Evolutionary conservation across 2,888 invertebrate species (phyloP).

Genomic region (Cristatella mucedo): DNA sequence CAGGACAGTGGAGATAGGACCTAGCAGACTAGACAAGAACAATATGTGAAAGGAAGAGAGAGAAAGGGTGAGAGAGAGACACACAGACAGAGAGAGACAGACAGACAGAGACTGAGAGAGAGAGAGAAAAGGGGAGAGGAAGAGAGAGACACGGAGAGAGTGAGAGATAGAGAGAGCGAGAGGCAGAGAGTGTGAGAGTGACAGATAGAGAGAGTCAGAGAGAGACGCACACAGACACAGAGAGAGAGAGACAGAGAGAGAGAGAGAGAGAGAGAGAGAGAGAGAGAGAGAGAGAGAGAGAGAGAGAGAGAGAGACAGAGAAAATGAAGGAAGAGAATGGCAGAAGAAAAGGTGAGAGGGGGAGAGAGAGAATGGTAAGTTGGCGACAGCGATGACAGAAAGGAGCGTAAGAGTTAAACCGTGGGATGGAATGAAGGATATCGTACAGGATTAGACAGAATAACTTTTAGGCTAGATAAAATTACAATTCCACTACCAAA

Average conservation of each 20-base stretch:
- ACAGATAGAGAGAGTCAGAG: constrained; percentile 11
- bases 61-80: constrained; percentile 11
- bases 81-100: constrained; percentile 9
- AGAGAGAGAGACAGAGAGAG: constrained; percentile 11
- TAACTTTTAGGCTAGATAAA: constrained; percentile 1
- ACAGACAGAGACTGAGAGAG: constrained; percentile 11
- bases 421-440: neutral
- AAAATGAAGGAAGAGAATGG: neutral
- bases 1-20: no score
- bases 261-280: constrained; percentile 12
- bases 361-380: neutral
- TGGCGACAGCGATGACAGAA: neutral
- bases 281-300: constrained; percentile 12
- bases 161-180: constrained; percentile 1
- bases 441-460: neutral
- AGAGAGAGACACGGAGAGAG: constrained; percentile 10
- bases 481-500: no score
- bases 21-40: no score
- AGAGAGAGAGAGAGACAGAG: constrained; percentile 10
- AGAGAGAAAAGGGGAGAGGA: constrained; percentile 10
- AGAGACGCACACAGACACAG: constrained; percentile 10
- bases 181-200: constrained; percentile 6
- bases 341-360: neutral
- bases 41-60: constrained; percentile 9
- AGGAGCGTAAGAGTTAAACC: neutral